Conservation (phyloP, 2,113 vertebrate genomes). For the Glareola pratincola region DNA sequence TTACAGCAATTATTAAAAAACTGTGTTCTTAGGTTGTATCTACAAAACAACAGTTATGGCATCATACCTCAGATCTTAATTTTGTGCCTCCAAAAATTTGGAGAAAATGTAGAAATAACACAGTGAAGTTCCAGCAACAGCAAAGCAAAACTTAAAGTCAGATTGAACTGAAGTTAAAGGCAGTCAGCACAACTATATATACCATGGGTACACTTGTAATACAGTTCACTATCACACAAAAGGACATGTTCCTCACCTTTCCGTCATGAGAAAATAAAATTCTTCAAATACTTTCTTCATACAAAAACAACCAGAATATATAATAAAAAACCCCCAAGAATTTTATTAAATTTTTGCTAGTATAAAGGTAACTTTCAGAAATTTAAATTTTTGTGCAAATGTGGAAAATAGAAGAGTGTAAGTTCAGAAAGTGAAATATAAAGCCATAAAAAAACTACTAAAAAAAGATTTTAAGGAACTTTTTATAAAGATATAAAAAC, state of each 20-base stretch:
- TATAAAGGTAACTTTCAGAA: not conserved
- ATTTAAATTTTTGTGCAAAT: not conserved
- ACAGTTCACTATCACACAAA: not conserved
- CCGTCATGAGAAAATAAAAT: not conserved
- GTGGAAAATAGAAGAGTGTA: not conserved
- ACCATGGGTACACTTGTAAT: not conserved
- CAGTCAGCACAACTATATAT: not conserved
- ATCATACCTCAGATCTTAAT: not conserved
- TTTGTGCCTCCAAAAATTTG: not conserved
- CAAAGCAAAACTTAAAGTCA: not conserved
- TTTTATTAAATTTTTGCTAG: not conserved
- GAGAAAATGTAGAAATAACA: not conserved
- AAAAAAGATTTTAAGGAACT: not conserved
- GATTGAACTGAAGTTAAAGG: not conserved
- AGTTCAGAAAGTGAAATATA: not conserved
- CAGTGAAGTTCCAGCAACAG: not conserved
- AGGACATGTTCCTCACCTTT: not conserved
- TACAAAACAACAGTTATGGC: not conserved
- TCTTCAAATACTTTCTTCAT: not conserved
- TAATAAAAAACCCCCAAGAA: not conserved
- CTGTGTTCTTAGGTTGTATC: not conserved
- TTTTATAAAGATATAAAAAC: not conserved
- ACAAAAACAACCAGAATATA: not conserved
- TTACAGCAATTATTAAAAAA: constrained; percentile 25
- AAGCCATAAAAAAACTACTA: not conserved